phyloP scores from a whole-genome alignment of 2,797 vertebrate genomes.

The Cheirogaleus major region DNA sequence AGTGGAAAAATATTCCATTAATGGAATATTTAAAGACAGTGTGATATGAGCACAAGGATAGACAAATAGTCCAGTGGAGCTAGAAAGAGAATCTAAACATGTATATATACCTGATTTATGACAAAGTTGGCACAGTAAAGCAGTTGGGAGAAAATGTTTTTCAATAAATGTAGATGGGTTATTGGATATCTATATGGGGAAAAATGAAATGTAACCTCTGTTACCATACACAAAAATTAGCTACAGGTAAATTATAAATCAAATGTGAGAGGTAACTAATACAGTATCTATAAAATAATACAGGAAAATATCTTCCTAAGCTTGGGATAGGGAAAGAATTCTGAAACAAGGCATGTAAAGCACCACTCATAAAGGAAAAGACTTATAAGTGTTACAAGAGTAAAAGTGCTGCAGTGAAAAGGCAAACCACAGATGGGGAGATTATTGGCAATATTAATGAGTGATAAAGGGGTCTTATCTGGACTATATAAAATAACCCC shows the following conservation, averaged over 20 bases:
- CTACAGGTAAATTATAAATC: neutral
- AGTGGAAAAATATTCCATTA: neutral
- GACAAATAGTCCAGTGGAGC: neutral
- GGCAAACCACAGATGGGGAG: neutral
- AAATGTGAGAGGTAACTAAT: slow-evolving; percentile 32
- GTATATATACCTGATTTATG: slow-evolving; percentile 1
- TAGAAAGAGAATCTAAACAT: slow-evolving; percentile 41
- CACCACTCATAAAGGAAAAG: slow-evolving; percentile 26
- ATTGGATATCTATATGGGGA: neutral
- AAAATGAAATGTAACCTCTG: neutral
- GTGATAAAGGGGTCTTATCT: neutral
- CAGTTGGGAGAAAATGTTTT: slow-evolving; percentile 15
- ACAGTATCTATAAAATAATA: slow-evolving; percentile 21
- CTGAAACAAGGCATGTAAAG: slow-evolving; percentile 28
- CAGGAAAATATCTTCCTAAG: slow-evolving; percentile 35
- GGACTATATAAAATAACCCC: neutral
- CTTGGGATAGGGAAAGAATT: slow-evolving; percentile 17
- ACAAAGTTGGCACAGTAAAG: neutral
- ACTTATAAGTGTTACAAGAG: neutral
- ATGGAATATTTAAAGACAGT: neutral
- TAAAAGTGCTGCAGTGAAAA: slow-evolving; percentile 40
- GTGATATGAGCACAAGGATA: neutral
- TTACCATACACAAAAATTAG: slow-evolving; percentile 12
- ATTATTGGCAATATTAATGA: neutral
- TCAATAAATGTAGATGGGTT: slow-evolving; percentile 17